These are phyloP conservation scores for Ecliptopera silaceata DNA, from an alignment of 2,888 invertebrate species.

Conservation along the genomic window DNA sequence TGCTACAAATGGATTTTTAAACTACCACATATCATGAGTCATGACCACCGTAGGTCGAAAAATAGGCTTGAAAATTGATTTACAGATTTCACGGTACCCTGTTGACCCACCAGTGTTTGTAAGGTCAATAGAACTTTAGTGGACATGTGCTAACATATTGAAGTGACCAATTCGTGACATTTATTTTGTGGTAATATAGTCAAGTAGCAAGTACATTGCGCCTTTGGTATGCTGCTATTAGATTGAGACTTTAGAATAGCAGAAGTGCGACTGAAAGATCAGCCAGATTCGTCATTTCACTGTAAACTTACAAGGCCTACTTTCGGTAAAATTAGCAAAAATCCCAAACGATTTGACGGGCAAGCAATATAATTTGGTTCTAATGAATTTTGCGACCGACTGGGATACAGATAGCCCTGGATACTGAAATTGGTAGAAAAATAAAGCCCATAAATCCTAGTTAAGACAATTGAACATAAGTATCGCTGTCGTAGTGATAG, in stretches of 20 bases:
- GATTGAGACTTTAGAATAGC: too few species aligned
- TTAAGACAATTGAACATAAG: neutral
- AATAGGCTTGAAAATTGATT: slow-evolving; percentile 52
- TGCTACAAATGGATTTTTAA: slow-evolving; percentile 53
- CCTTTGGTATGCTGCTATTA: too few species aligned
- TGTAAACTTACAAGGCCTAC: too few species aligned
- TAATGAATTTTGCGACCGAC: neutral
- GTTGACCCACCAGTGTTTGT: slow-evolving; percentile 35
- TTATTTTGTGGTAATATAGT: neutral
- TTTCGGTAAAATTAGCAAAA: too few species aligned
- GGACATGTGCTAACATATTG: slow-evolving; percentile 7
- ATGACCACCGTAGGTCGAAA: slow-evolving; percentile 44
- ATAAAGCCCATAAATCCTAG: neutral
- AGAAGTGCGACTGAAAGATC: too few species aligned
- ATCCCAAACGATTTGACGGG: neutral
- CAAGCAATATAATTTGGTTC: neutral
- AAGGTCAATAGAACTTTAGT: slow-evolving; percentile 36
- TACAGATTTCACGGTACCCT: slow-evolving; percentile 41
- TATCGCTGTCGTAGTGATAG: neutral
- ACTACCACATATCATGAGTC: slow-evolving; percentile 47
- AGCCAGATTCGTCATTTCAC: too few species aligned
- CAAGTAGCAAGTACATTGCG: too few species aligned
- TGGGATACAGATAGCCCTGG: neutral
- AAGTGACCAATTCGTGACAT: slow-evolving; percentile 4
- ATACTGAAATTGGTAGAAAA: neutral